Conservation (phyloP, 2,113 vertebrate species). For the Tragelaphus buxtoni region DNA sequence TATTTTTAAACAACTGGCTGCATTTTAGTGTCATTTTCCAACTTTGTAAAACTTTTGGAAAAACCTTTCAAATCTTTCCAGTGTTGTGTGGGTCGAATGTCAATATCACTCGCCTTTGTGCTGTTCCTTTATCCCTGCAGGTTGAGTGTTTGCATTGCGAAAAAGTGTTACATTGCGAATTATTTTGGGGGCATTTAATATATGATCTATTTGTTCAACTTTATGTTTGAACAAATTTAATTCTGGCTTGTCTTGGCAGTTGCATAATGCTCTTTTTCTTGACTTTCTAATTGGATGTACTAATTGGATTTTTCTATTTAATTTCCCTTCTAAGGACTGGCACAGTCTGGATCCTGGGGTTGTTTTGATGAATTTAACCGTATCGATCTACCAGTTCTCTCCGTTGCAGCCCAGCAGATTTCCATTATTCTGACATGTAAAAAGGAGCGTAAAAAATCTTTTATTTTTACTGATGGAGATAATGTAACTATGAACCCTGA, state of each 20-base stretch:
- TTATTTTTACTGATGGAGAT: slow-evolving; percentile 96
- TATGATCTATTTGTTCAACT: background rate
- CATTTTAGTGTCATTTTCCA: background rate
- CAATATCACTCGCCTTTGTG: background rate
- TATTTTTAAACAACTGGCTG: background rate
- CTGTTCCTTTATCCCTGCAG: background rate
- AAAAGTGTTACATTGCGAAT: background rate
- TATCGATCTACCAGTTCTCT: slow-evolving; percentile 95
- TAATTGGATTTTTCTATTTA: slow-evolving; percentile 57
- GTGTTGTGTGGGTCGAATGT: background rate
- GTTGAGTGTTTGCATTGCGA: background rate
- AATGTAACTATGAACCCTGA: slow-evolving; percentile 94
- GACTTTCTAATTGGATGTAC: slow-evolving; percentile 15
- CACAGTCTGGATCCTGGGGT: slow-evolving; percentile 98
- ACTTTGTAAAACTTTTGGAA: background rate
- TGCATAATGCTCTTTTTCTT: background rate
- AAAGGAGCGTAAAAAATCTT: slow-evolving; percentile 90
- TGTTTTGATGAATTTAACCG: slow-evolving; percentile 99
- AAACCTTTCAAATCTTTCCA: background rate
- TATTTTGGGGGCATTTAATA: background rate
- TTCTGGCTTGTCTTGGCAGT: slow-evolving; percentile 31
- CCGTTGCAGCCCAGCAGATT: slow-evolving; percentile 97
- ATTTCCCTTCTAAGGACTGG: slow-evolving; percentile 86
- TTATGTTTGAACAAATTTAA: slow-evolving; percentile 15
- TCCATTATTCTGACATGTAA: slow-evolving; percentile 94